These are phyloP conservation scores for Epinotia nisella DNA, from an alignment of 2,888 invertebrate genomes.

Conservation along the genomic window DNA sequence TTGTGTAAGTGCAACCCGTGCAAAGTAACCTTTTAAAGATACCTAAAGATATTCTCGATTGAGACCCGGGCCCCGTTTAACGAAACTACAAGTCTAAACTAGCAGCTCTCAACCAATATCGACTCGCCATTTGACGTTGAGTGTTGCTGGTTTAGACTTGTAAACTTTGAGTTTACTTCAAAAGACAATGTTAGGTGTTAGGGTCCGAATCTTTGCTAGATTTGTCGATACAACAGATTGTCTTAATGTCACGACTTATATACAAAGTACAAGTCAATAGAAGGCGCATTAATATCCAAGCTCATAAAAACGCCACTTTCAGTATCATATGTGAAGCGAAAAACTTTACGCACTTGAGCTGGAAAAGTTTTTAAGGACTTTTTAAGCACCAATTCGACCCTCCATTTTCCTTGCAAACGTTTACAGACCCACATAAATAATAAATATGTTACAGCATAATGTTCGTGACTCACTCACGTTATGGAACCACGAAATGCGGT, in stretches of 20 bases:
- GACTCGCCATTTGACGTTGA: no score
- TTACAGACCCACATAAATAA: slow-evolving; percentile 25
- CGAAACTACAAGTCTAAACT: no score
- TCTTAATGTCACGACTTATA: not conserved
- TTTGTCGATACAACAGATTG: not conserved
- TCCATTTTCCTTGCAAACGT: slow-evolving; percentile 21
- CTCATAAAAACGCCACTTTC: slow-evolving; percentile 9
- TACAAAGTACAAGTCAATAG: slow-evolving; percentile 8
- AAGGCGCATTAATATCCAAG: not conserved
- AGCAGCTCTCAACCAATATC: no score
- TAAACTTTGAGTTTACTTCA: no score
- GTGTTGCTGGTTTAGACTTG: no score
- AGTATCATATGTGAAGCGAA: slow-evolving; percentile 13
- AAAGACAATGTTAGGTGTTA: no score
- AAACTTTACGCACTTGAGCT: slow-evolving; percentile 26
- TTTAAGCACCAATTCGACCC: slow-evolving; percentile 30
- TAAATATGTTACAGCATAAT: slow-evolving; percentile 23
- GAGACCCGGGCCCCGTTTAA: no score
- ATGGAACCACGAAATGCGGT: slow-evolving; percentile 95
- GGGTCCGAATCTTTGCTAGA: not conserved
- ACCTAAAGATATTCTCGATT: no score
- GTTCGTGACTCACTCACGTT: slow-evolving; percentile 87
- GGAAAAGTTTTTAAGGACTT: slow-evolving; percentile 31
- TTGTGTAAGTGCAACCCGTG: no score
- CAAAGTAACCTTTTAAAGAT: no score